phyloP scores from a whole-genome alignment of 2,113 vertebrate genomes.

The Perca fluviatilis region DNA sequence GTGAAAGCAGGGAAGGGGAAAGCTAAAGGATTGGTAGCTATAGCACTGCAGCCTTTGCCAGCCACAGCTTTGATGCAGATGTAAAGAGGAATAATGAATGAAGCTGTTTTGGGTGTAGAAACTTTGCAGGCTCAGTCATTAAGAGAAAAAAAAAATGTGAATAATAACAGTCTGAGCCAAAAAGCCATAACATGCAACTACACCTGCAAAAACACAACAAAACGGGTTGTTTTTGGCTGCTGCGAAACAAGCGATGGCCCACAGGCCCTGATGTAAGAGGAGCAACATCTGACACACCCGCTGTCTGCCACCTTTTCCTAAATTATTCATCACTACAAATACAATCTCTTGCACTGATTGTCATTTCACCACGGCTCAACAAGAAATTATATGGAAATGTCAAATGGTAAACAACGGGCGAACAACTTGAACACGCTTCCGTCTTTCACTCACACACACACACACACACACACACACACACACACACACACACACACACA shows the following conservation, averaged over 20 bases:
- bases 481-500: conserved; percentile 7
- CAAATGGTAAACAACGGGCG: conserved; percentile 66
- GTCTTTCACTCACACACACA: conserved; percentile 1
- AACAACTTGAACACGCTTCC: conserved; percentile 13
- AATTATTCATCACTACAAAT: conserved; percentile 64
- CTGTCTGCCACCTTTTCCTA: conserved; percentile 30
- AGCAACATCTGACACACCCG: conserved; percentile 30
- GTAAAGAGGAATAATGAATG: conserved; percentile 38
- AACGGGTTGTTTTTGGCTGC: conserved; percentile 10
- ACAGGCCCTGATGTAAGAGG: conserved; percentile 19
- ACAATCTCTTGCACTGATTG: conserved; percentile 59
- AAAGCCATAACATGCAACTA: not conserved
- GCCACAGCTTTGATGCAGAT: conserved; percentile 34
- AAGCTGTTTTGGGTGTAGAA: conserved; percentile 26
- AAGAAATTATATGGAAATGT: conserved; percentile 80
- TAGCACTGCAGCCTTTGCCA: not conserved
- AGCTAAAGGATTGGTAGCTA: conserved; percentile 13
- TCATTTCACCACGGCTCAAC: conserved; percentile 58
- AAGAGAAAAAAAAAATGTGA: conserved; percentile 6
- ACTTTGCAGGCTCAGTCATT: not conserved
- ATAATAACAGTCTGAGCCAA: conserved; percentile 8
- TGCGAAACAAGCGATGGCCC: conserved; percentile 1
- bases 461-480: no score
- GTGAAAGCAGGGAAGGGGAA: no score
- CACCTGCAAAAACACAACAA: conserved; percentile 5